These are phyloP conservation scores for Hoplodrina ambigua DNA, from an alignment of 2,888 invertebrate genomes.

Conservation along the genomic window DNA sequence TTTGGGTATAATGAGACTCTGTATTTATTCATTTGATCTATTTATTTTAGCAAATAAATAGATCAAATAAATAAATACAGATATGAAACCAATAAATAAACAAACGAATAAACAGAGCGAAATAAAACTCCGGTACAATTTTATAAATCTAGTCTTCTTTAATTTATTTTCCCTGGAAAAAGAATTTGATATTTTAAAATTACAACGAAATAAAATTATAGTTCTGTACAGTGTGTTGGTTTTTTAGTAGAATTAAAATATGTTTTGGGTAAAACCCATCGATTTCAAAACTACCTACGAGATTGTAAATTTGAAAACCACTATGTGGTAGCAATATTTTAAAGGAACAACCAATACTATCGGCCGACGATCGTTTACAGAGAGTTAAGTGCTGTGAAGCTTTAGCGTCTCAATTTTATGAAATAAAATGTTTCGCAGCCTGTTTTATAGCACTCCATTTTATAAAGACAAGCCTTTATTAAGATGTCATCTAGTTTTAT, in stretches of 20 bases:
- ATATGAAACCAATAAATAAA: too few species aligned
- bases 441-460: constrained; percentile 57
- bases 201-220: too few species aligned
- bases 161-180: too few species aligned
- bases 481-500: constrained; percentile 55
- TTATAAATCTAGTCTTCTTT: too few species aligned
- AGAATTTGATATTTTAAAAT: neutral
- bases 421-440: constrained; percentile 68
- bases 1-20: too few species aligned
- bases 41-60: too few species aligned
- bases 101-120: too few species aligned
- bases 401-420: constrained; percentile 73
- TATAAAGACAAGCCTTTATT: constrained; percentile 63
- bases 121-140: too few species aligned
- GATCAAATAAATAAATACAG: too few species aligned
- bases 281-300: constrained; percentile 36
- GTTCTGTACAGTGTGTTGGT: neutral
- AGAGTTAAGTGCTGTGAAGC: constrained; percentile 71
- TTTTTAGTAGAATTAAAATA: constrained; percentile 53
- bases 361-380: constrained; percentile 73
- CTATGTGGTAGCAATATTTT: constrained; percentile 71
- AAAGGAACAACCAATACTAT: constrained; percentile 76
- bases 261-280: constrained; percentile 16
- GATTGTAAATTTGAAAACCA: constrained; percentile 55
- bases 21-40: too few species aligned